phyloP scores from a whole-genome alignment of 2,797 vertebrate genomes.

The Scolopax rusticola region DNA sequence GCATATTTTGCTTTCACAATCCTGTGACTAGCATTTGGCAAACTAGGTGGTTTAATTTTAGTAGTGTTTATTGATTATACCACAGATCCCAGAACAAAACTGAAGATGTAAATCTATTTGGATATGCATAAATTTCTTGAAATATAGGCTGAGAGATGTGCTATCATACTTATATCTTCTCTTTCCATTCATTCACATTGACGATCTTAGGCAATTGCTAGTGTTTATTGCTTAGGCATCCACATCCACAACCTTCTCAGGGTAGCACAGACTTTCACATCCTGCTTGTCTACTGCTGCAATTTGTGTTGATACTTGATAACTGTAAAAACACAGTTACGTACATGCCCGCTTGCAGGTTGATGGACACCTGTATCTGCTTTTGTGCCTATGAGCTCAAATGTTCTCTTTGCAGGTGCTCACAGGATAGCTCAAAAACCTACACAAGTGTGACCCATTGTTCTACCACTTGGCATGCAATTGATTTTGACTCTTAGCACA shows the following conservation, averaged over 20 bases:
- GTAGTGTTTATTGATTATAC: background rate
- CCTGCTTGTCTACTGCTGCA: background rate
- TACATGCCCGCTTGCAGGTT: background rate
- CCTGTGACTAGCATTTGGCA: background rate
- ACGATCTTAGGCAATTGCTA: too few relatives aligned
- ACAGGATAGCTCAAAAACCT: background rate
- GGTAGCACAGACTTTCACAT: background rate
- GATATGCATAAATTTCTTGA: accelerated
- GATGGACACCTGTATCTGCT: background rate
- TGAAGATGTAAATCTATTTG: background rate
- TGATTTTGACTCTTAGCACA: background rate
- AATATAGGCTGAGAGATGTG: background rate
- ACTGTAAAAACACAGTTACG: background rate
- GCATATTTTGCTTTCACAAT: background rate
- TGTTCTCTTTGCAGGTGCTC: background rate
- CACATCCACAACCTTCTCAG: background rate
- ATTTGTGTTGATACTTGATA: background rate
- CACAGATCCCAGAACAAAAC: background rate
- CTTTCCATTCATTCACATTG: background rate
- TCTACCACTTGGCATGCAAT: background rate
- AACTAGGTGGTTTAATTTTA: background rate
- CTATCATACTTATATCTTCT: background rate
- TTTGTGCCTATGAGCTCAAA: background rate
- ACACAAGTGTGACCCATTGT: background rate
- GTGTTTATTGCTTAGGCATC: background rate